Conservation (phyloP, 2,888 invertebrate genomes). For the Bombylius major region DNA sequence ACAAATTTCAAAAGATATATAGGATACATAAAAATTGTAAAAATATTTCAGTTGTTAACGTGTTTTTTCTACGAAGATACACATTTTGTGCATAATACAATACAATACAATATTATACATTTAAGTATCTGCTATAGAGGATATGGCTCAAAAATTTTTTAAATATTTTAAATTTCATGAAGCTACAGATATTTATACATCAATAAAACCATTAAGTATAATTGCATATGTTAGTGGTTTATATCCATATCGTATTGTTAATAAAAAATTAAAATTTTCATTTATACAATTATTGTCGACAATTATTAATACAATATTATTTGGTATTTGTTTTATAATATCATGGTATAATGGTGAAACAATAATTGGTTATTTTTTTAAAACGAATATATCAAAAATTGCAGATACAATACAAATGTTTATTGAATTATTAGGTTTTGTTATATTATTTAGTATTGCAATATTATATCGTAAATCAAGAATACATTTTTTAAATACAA, state of each 20-base stretch:
- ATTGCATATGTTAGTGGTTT: conserved; percentile 6
- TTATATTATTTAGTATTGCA: conserved; percentile 25
- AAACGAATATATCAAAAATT: conserved; percentile 28
- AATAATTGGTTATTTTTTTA: conserved; percentile 30
- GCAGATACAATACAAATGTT: conserved; percentile 31
- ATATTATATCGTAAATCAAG: too few species aligned
- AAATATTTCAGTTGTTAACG: too few species aligned
- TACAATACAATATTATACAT: too few species aligned
- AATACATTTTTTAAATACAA: too few species aligned
- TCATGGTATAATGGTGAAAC: conserved; percentile 27
- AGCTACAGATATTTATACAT: conserved; percentile 6
- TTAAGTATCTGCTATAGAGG: too few species aligned
- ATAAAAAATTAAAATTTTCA: conserved; percentile 20
- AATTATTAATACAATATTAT: conserved; percentile 22
- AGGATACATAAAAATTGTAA: too few species aligned
- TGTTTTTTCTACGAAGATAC: too few species aligned
- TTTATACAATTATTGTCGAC: conserved; percentile 27
- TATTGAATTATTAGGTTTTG: conserved; percentile 27
- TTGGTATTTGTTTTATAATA: conserved; percentile 23
- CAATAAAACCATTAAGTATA: conserved; percentile 1
- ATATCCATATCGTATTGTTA: conserved; percentile 1
- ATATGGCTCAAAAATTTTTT: not conserved
- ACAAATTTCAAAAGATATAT: too few species aligned
- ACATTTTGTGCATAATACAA: too few species aligned
- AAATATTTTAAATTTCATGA: not conserved